Evolutionary conservation across 2,888 invertebrate species (phyloP), one percentile per base, ranked within the genome.

Genomic region (Spicauda simplicius): DNA sequence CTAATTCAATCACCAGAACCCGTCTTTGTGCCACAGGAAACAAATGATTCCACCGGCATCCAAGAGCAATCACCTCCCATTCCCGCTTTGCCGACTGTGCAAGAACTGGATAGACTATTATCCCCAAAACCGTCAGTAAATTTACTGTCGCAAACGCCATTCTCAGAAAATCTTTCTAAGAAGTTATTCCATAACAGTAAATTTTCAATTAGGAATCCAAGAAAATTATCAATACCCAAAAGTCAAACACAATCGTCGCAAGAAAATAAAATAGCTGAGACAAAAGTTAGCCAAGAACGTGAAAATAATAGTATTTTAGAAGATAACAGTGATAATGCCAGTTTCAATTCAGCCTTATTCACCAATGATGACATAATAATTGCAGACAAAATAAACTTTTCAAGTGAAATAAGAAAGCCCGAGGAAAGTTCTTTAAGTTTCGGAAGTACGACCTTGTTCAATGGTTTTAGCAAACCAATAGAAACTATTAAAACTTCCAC

Each of bases 121-220:
- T 80, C 79, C 74, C 73, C 65, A 79, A 81, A 73, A 78, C 74
- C 56, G 14, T 14, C 14, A 41, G 14, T 6, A 33, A 33, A 41
- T 41, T 14, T 14, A 14, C 1, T 41, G 71, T 20, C 61, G 41
- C 70, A 68, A 74, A 69, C 64, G 84, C 83, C 82, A 71, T 94
- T 93, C 58, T 81, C 82, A 50, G 94, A 94, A 77, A 94, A 94
- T 76, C 80, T 95, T 14, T 94, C 96, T 0, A 94, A 95, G 75
- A 96, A 97, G 80, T 87, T 97, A 69, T 97, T 97, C 86, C 93
- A 94, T 67, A 94, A 94, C 57, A 92, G 94, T 20, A 95, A 94
- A 74, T 96, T 97, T 83, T 94, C 94, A 6, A 95, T 96, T 77
- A 93, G 97, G 76, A 97, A 97, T 88, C 97, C 97, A 0, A 94